phyloP scores from a whole-genome alignment of 2,797 vertebrate genomes.

The Notolabrus celidotus region DNA sequence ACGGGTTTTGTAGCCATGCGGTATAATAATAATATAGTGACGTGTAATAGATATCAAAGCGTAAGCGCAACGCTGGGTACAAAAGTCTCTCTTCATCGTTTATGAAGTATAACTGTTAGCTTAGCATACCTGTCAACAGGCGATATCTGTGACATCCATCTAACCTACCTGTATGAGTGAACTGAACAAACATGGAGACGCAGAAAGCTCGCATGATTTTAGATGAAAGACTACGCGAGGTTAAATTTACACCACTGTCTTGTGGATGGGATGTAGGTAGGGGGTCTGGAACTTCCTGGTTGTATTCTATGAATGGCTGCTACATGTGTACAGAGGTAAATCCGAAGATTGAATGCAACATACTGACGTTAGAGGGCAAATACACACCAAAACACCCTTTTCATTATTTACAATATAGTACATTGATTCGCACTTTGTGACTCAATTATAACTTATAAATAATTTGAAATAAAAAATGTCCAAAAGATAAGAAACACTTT shows the following conservation, averaged over 20 bases:
- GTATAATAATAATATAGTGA: accelerated
- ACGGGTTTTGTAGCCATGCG: neutral
- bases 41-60: too few species aligned
- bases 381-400: neutral
- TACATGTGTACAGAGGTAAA: neutral
- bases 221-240: neutral
- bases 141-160: neutral
- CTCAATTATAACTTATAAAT: too few species aligned
- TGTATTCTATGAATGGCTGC: neutral
- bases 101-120: constrained; percentile 24
- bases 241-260: accelerated
- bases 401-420: neutral
- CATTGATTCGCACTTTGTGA: too few species aligned
- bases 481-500: constrained; percentile 1
- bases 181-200: neutral
- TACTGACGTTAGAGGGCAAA: neutral
- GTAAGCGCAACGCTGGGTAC: neutral
- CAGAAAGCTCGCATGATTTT: neutral
- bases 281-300: constrained; percentile 7
- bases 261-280: neutral
- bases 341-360: neutral
- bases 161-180: constrained; percentile 26
- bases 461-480: neutral
- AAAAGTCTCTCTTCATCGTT: neutral
- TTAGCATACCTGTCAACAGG: constrained; percentile 28